phyloP scores from a whole-genome alignment of 2,113 vertebrate genomes.

The Laterallus jamaicensis region DNA sequence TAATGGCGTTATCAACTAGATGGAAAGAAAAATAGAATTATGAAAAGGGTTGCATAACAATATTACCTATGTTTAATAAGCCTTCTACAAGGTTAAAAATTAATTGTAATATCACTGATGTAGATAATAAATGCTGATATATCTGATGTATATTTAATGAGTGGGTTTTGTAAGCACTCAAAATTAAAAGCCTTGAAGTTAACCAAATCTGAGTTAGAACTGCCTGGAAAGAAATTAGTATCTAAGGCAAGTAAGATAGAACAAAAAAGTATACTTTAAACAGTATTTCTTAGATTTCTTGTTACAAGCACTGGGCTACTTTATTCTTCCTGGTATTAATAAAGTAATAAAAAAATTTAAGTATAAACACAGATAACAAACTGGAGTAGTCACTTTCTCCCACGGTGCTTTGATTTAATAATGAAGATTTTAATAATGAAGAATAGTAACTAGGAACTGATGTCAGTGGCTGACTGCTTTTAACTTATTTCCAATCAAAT shows the following conservation, averaged over 20 bases:
- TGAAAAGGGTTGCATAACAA: not conserved
- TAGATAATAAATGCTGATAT: not conserved
- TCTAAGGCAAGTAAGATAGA: not conserved
- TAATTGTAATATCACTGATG: not conserved
- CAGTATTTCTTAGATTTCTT: not conserved
- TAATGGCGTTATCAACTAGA: not conserved
- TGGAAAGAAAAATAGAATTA: not conserved
- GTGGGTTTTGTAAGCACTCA: not conserved
- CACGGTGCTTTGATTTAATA: not conserved
- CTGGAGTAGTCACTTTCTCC: not conserved
- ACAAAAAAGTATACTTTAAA: not conserved
- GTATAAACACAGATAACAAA: not conserved
- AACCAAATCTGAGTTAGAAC: not conserved
- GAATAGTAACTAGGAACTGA: not conserved
- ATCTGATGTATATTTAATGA: constrained; percentile 13
- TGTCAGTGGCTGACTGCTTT: not conserved
- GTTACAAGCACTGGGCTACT: not conserved
- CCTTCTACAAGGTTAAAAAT: not conserved
- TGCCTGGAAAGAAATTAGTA: not conserved
- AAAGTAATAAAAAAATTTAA: not conserved
- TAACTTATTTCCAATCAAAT: not conserved
- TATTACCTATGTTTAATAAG: not conserved
- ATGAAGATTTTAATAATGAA: not conserved
- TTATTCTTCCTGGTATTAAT: not conserved
- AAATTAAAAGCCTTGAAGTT: not conserved